Evolutionary conservation across 2,113 vertebrate genomes (phyloP), one percentile per base, ranked within the genome.

Genomic region (Phrynocephalus versicolor): DNA sequence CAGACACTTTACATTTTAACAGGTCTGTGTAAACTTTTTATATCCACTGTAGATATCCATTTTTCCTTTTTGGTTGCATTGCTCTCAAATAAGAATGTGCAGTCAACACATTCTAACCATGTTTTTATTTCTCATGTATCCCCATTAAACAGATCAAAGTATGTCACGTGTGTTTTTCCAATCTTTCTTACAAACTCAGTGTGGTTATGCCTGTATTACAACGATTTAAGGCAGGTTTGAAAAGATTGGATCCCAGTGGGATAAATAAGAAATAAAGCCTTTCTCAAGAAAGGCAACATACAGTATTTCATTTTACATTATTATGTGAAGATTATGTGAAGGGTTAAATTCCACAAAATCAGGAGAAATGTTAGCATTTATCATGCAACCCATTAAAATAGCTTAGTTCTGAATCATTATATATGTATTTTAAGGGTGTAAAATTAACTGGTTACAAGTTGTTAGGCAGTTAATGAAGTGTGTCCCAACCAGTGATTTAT

Each of bases 391-490:
- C 25, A 84, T 82, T 86, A 87, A 8, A 87, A 85, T 89, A 88
- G 55, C 77, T 83, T 89, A 86, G 90, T 95, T 95, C 91, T 90
- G 88, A 94, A 89, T 90, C 39, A 90, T 92, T 90, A n/a, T 81
- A 79, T 57, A 58, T 89, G 88, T 85, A 65, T 94, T 95, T 96
- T 93, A 93, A 94, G 94, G 90, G 92, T 91, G 64, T 93, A 83
- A 92, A 91, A 95, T 97, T 96, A 96, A 91, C 88, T 91, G 88
- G 70, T 90, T 94, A 89, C 94, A 94, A 90, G 92, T 89, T 93
- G 92, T 96, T 96, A 96, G 90, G 91, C 85, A 94, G 88, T 85
- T 95, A 94, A 96, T 95, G 95, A 94, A 93, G 94, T 94, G 90
- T 95, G 93, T 95, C 94, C 30, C 0, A 87, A 83, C 83, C 57